These are phyloP conservation scores for Watsonalla cultraria DNA, from an alignment of 2,888 invertebrate species.

Conservation along the genomic window DNA sequence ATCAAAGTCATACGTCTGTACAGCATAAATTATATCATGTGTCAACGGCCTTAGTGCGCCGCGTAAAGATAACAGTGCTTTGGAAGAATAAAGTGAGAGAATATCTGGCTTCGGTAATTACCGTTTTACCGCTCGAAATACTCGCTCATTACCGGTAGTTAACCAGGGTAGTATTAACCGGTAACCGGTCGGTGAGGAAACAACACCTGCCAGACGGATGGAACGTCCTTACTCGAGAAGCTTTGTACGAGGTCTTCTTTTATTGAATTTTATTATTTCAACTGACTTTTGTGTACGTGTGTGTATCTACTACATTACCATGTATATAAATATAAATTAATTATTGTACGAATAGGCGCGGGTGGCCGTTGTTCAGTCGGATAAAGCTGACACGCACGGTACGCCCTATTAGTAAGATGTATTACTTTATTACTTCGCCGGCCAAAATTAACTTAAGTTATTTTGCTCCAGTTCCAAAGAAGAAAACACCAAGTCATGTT, in stretches of 20 bases:
- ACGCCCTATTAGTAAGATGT: too few relatives aligned
- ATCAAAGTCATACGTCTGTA: neutral
- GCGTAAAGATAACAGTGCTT: neutral
- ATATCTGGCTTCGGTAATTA: constrained; percentile 38
- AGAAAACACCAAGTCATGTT: too few relatives aligned
- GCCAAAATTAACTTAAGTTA: too few relatives aligned
- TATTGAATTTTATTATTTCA: neutral
- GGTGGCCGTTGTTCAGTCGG: too few relatives aligned
- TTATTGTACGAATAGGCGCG: too few relatives aligned
- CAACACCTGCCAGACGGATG: constrained; percentile 19
- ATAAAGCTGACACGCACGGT: too few relatives aligned
- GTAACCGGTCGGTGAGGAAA: constrained; percentile 29
- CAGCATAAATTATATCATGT: neutral
- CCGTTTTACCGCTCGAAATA: constrained; percentile 30
- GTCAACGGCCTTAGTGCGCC: neutral
- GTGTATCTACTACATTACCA: too few relatives aligned
- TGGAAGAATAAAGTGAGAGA: constrained; percentile 37
- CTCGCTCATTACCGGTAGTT: constrained; percentile 1
- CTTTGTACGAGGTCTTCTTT: constrained; percentile 5
- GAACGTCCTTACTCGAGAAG: constrained; percentile 7
- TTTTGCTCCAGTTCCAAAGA: too few relatives aligned
- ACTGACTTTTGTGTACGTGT: too few relatives aligned
- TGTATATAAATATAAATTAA: too few relatives aligned
- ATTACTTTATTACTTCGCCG: too few relatives aligned
- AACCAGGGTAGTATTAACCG: neutral